Percentiles rank a stretch among this genome's conserved stretches.
These are phyloP conservation scores for Apodemia zela DNA, from an alignment of 2,888 invertebrate species.

Conservation along the genomic window DNA sequence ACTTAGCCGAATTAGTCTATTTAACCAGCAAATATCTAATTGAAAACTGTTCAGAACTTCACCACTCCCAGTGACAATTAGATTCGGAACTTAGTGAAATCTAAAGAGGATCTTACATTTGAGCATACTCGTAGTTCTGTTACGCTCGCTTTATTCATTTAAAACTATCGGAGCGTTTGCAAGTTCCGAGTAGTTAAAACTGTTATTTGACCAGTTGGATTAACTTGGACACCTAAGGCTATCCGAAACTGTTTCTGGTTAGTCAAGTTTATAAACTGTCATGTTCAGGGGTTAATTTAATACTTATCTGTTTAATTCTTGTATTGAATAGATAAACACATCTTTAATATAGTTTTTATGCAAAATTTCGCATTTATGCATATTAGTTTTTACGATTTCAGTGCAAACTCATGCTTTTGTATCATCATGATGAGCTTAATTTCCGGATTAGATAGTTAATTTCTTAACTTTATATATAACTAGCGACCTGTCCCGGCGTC, in stretches of 20 bases:
- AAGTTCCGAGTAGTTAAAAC: conserved; percentile 15
- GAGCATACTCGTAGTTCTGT: conserved; percentile 28
- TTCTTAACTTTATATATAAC: too few species aligned
- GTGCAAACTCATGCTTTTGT: too few species aligned
- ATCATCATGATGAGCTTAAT: too few species aligned
- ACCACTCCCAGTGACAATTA: conserved; percentile 30
- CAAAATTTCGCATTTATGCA: too few species aligned
- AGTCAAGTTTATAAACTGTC: neutral
- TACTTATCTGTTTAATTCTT: neutral
- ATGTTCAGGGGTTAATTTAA: neutral
- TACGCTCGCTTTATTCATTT: conserved; percentile 27
- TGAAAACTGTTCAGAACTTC: conserved; percentile 29
- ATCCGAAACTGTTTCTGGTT: conserved; percentile 15
- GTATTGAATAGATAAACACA: too few species aligned
- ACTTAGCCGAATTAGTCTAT: conserved; percentile 17
- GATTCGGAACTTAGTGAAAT: conserved; percentile 26
- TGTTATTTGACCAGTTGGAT: conserved; percentile 16
- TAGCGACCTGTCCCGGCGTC: too few species aligned
- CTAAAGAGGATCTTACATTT: conserved; percentile 28
- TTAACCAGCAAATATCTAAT: conserved; percentile 30
- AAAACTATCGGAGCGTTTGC: conserved; percentile 24
- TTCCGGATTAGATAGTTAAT: too few species aligned
- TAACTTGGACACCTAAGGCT: conserved; percentile 15
- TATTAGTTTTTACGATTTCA: too few species aligned
- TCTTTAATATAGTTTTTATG: too few species aligned